Conservation (phyloP, 2,888 invertebrate species). For the Agrochola macilenta region DNA sequence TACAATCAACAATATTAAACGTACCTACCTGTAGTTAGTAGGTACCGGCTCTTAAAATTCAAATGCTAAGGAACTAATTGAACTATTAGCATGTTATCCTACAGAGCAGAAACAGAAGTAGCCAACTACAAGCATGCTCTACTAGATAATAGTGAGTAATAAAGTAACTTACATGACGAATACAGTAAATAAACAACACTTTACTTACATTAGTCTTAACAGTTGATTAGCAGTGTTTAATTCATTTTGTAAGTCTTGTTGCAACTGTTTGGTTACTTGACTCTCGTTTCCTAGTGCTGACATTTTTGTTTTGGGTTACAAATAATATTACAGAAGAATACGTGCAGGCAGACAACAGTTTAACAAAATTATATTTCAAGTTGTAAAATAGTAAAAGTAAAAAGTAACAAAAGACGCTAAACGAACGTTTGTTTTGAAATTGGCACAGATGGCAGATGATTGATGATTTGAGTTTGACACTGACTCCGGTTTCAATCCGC, state of each 20-base stretch:
- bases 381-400: background rate
- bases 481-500: background rate
- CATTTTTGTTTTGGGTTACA: conserved; percentile 48
- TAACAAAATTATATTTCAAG: background rate
- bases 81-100: background rate
- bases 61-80: too few relatives aligned
- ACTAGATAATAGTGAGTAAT: background rate
- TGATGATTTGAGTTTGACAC: background rate
- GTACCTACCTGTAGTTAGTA: background rate
- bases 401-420: background rate
- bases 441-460: background rate
- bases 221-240: conserved; percentile 82
- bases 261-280: conserved; percentile 73
- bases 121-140: background rate
- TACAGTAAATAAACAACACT: background rate
- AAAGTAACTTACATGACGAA: background rate
- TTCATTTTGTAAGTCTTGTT: conserved; percentile 85
- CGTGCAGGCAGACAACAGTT: background rate
- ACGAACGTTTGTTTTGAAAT: conserved; percentile 25
- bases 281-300: conserved; percentile 54
- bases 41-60: background rate
- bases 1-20: background rate
- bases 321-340: background rate
- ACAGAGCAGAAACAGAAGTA: background rate
- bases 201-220: conserved; percentile 81